A percentile compares a stretch with the other conserved stretches of the same genome.
These are phyloP conservation scores for Antheraea yamamai DNA, from an alignment of 2,888 invertebrate species.

Conservation along the genomic window DNA sequence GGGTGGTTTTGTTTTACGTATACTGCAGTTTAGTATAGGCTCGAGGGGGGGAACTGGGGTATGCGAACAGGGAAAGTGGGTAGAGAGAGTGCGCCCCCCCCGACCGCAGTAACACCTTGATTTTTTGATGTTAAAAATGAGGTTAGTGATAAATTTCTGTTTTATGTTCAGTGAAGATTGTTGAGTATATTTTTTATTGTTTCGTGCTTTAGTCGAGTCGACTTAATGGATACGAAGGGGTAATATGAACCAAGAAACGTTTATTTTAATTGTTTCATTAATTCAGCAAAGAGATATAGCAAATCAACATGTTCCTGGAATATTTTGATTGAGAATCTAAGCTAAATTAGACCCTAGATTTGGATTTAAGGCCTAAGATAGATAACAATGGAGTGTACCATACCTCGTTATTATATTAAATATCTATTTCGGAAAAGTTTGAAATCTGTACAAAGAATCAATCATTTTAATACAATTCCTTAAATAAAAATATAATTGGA, in stretches of 20 bases:
- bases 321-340: neutral
- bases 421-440: no score
- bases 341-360: neutral
- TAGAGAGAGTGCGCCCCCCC: slow-evolving; percentile 36
- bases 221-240: neutral
- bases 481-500: no score
- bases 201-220: neutral
- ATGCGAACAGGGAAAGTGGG: slow-evolving; percentile 41
- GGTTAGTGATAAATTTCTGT: slow-evolving; percentile 22
- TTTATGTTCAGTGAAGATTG: slow-evolving; percentile 21
- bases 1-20: slow-evolving; percentile 64
- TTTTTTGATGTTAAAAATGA: slow-evolving; percentile 46
- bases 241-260: neutral
- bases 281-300: neutral
- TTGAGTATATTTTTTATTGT: slow-evolving; percentile 10
- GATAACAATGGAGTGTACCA: neutral
- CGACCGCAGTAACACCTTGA: slow-evolving; percentile 55
- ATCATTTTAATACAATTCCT: no score
- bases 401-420: no score
- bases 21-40: slow-evolving; percentile 75
- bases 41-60: slow-evolving; percentile 41
- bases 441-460: no score
- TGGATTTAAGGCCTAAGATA: neutral
- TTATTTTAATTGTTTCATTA: neutral
- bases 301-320: neutral